Evolutionary conservation across 2,888 invertebrate species (phyloP).

Genomic region (Acleris cristana): DNA sequence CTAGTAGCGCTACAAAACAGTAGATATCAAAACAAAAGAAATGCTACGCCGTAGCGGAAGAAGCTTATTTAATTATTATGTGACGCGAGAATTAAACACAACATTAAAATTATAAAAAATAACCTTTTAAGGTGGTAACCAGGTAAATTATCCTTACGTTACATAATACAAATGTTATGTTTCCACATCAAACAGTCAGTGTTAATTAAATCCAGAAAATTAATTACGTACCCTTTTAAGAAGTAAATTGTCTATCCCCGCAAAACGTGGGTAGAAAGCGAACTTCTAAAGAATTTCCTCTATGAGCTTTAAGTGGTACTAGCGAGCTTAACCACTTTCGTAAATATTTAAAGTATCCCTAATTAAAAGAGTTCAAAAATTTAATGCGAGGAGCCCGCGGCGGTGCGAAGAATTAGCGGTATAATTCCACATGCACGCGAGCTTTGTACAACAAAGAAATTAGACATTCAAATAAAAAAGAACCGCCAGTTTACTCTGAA

Average conservation of each 20-base stretch:
- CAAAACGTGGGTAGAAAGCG: conserved; percentile 20
- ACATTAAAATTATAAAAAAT: too few species aligned
- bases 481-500: background rate
- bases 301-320: conserved; percentile 18
- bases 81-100: too few species aligned
- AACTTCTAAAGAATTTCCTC: conserved; percentile 33
- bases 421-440: conserved; percentile 8
- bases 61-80: too few species aligned
- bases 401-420: conserved; percentile 12
- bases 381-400: conserved; percentile 9
- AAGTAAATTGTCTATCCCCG: conserved; percentile 32
- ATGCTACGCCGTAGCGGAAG: background rate
- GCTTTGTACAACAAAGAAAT: conserved; percentile 8
- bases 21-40: background rate
- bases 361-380: conserved; percentile 41
- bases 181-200: conserved; percentile 32
- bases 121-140: too few species aligned
- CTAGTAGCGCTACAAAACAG: background rate
- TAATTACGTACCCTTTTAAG: conserved; percentile 29
- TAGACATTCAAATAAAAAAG: conserved; percentile 9
- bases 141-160: background rate
- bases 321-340: conserved; percentile 25
- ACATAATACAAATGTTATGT: conserved; percentile 17
- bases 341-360: conserved; percentile 38
- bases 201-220: conserved; percentile 33